Base-by-base conservation (phyloP, 2,113 vertebrate species). In the Pimephales promelas region DNA sequence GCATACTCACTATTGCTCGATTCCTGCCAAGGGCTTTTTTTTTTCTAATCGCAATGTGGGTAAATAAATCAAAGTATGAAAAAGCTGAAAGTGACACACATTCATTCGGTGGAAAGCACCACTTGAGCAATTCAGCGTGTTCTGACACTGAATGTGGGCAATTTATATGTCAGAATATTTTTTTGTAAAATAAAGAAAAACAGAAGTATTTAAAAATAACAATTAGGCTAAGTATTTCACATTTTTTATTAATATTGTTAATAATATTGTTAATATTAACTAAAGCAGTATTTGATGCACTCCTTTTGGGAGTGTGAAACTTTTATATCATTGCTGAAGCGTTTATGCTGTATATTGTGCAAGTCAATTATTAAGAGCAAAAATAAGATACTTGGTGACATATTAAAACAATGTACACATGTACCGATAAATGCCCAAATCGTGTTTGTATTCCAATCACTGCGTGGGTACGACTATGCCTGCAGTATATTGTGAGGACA, bases 51-150 rank as follows among this genome's bases (percentile, higher is more conserved):
- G 43, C 61, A 75, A 64, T 79, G 82, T 85, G 86, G 83, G 83
- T 82, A 87, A 86, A 88, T 86, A 68, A 88, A 86, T 87, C 79
- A 79, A 22, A 87, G 78, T 74, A 86, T 82, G 81, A 85, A 80
- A 79, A 26, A 59, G 64, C 74, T 47, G 43, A 73, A 64, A 87
- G 54, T 74, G 40, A 83, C 83, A 82, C 73, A 78, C 61, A 24
- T 79, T 61, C 76, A 81, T n/a, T 40, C 52, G 22, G 36, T 6
- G 47, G 77, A 79, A 79, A 64, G 43, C 40, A 62, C 77, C 77
- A 79, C 77, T 79, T 79, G 16, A 79, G 77, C 77, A 64, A 64
- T 62, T 64, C 59, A 7, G 22, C 61, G 5, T 1, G 13, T 40
- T 26, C n/a, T 64, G 47, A 45, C 24, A 77, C 26, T n/a, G 26